Evolutionary conservation across 2,888 invertebrate genomes (phyloP), one percentile per base, ranked within the genome.

Genomic region (Pachycephus smyrnensis): DNA sequence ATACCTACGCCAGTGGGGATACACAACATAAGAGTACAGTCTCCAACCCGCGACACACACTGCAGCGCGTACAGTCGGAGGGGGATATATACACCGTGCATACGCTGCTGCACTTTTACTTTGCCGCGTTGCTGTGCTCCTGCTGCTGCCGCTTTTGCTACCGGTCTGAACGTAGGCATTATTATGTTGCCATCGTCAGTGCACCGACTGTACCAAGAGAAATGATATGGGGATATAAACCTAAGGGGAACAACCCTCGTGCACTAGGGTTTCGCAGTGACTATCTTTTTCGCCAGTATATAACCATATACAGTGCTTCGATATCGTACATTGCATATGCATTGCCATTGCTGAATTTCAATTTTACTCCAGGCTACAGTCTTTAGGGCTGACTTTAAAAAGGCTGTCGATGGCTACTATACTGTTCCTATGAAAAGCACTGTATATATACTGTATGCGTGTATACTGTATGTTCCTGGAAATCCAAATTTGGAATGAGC

Each of bases 261-360:
- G 83, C 83, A 86, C 83, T 86, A 83, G 88, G 88, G 87, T 90
- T 89, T 89, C 87, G 85, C 86, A 84, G 84, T 88, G 31, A 31
- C 71, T 71, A 1, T 68, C 71, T 9, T 32, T 31, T 71, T 71
- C 30, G 12, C 15, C 71, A 23, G 15, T 55, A 1, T 23, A 23
- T 0, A 23, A 23, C 23, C 23, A 9, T 23, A 55, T 9, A 55
- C 55, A 55, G 55, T 55, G 55, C 55, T 55, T 55, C 55, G 55
- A 23, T 23, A 23, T 55, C 2, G 9, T 23, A 55, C 9, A 0
- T 23, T 23, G 55, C 15, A 37, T 37, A 37, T 37, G 37, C 40
- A 55, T 9, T 23, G 55, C 23, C 40, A 15, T 40, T 15, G 15
- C 12, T 9, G 9, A 23, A 55, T 23, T 55, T 55, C 9, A 55